phyloP scores from a whole-genome alignment of 1,140 invertebrate genomes.

The Centruroides sculpturatus region DNA sequence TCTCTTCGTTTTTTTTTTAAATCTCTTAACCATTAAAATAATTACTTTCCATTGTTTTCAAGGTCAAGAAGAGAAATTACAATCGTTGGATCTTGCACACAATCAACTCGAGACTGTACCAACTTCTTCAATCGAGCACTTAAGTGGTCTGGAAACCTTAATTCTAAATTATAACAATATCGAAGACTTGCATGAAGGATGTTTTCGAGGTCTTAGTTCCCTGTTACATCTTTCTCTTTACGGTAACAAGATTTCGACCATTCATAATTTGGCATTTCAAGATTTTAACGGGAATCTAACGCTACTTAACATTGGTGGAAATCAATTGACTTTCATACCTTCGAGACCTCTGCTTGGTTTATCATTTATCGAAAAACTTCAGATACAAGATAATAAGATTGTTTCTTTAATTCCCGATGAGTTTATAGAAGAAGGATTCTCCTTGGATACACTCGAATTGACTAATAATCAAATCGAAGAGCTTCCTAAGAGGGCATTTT shows the following conservation, averaged over 20 bases:
- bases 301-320: slow-evolving; percentile 20
- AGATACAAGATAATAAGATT: slow-evolving; percentile 12
- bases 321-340: slow-evolving; percentile 17
- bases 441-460: slow-evolving; percentile 19
- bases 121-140: slow-evolving; percentile 12
- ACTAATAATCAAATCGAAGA: slow-evolving; percentile 16
- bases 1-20: no score
- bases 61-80: slow-evolving; percentile 5
- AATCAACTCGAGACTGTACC: slow-evolving; percentile 20
- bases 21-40: no score
- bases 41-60: no score
- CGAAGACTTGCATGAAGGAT: slow-evolving; percentile 12
- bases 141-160: slow-evolving; percentile 14
- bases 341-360: slow-evolving; percentile 13
- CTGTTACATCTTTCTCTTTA: slow-evolving; percentile 18
- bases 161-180: slow-evolving; percentile 20
- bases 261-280: slow-evolving; percentile 17
- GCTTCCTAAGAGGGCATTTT: slow-evolving; percentile 16
- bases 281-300: slow-evolving; percentile 19
- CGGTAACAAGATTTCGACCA: slow-evolving; percentile 19
- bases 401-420: neutral
- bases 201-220: slow-evolving; percentile 19
- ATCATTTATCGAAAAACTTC: slow-evolving; percentile 13
- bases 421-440: neutral
- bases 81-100: slow-evolving; percentile 21